These are phyloP conservation scores for Stegodyphus mimosarum DNA, from an alignment of 1,140 invertebrate species.

Conservation along the genomic window DNA sequence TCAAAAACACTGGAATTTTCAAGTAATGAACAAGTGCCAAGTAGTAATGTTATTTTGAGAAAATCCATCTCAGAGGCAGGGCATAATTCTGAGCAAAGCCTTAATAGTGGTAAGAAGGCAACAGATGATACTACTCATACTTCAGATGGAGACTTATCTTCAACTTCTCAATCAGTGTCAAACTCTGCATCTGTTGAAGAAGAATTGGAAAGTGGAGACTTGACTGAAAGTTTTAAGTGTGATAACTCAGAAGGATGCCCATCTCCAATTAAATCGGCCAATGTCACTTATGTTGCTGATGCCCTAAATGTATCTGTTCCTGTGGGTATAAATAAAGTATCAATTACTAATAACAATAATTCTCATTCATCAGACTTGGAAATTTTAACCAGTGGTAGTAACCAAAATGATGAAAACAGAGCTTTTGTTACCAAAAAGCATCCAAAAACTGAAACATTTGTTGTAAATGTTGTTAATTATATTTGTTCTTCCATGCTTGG, in stretches of 20 bases:
- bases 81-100: conserved; percentile 21
- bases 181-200: conserved; percentile 18
- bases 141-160: conserved; percentile 13
- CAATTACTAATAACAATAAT: no score
- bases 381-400: neutral
- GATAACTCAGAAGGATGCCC: conserved; percentile 5
- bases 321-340: no score
- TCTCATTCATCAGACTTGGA: no score
- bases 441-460: conserved; percentile 28
- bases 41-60: neutral
- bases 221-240: neutral
- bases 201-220: conserved; percentile 5
- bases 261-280: neutral
- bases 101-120: neutral
- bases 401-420: neutral
- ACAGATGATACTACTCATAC: neutral
- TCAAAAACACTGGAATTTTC: neutral
- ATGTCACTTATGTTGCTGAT: no score
- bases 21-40: neutral
- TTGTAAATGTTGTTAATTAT: conserved; percentile 46
- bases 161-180: neutral
- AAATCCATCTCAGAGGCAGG: neutral
- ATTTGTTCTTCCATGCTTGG: conserved; percentile 17
- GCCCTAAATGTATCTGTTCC: no score
- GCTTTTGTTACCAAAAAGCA: neutral